A percentile compares a stretch with the other conserved stretches of the same genome.
Evolutionary conservation across 2,888 invertebrate species (phyloP).

Genomic region (Lepidonotus clava): DNA sequence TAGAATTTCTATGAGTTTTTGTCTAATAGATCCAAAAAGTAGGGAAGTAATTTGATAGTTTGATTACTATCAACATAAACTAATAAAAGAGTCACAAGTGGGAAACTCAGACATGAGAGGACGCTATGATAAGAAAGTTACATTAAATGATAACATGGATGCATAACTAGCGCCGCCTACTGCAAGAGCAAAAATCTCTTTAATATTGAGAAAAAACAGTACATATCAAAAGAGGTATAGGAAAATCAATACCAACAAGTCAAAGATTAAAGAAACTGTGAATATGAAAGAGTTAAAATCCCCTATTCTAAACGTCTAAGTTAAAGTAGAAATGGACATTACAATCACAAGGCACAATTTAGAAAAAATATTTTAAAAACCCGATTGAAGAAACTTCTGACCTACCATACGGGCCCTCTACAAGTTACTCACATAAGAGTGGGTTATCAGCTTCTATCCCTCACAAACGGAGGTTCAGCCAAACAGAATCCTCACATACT

Average conservation of each 20-base stretch:
- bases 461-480: too few species aligned
- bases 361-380: neutral
- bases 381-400: neutral
- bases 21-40: too few species aligned
- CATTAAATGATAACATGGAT: neutral
- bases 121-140: neutral
- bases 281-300: neutral
- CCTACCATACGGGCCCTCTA: too few species aligned
- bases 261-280: neutral
- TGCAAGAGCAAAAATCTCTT: constrained; percentile 22
- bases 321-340: neutral
- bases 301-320: neutral
- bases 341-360: constrained; percentile 25
- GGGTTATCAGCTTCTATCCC: too few species aligned
- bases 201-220: constrained; percentile 13
- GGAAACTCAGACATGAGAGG: neutral
- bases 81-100: constrained; percentile 13
- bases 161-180: constrained; percentile 31
- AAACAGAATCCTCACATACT: too few species aligned
- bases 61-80: constrained; percentile 1
- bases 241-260: constrained; percentile 4
- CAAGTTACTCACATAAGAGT: too few species aligned
- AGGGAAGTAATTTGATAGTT: too few species aligned
- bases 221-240: neutral
- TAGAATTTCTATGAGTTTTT: too few species aligned